phyloP scores from a whole-genome alignment of 2,797 vertebrate genomes.

The Phalloptychus januarius region DNA sequence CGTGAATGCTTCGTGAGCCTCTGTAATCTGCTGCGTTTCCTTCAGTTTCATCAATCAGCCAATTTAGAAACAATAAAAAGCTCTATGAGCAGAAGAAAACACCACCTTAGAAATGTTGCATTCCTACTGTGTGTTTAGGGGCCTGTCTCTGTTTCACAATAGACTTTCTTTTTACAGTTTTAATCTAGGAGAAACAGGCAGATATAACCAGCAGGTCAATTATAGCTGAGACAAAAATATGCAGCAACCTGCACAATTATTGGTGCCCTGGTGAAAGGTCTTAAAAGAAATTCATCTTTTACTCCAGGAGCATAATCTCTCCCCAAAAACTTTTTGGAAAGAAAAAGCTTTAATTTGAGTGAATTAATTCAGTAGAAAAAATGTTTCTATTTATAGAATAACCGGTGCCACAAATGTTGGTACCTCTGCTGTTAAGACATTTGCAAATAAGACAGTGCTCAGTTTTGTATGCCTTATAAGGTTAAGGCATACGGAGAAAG shows the following conservation, averaged over 20 bases:
- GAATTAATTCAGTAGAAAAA: neutral
- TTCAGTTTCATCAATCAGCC: neutral
- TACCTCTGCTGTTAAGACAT: neutral
- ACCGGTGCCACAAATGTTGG: neutral
- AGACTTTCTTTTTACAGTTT: constrained; percentile 12
- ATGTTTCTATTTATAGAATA: neutral
- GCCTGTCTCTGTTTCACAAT: constrained; percentile 2
- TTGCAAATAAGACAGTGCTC: neutral
- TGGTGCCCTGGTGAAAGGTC: neutral
- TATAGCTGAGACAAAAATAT: constrained; percentile 8
- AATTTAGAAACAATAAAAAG: neutral
- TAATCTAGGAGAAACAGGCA: neutral
- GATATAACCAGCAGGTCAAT: constrained; percentile 10
- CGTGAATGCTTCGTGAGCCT: neutral
- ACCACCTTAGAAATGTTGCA: neutral
- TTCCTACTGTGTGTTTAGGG: neutral
- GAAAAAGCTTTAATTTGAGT: neutral
- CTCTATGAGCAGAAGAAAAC: neutral
- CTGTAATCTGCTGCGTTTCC: neutral
- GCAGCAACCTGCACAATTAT: neutral
- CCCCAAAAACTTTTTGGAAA: neutral
- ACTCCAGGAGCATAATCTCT: neutral
- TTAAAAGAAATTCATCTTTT: neutral
- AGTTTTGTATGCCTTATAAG: neutral
- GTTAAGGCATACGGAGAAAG: neutral